These are phyloP conservation scores for Rhynchotus rufescens DNA, from an alignment of 2,797 vertebrate genomes.

Conservation along the genomic window DNA sequence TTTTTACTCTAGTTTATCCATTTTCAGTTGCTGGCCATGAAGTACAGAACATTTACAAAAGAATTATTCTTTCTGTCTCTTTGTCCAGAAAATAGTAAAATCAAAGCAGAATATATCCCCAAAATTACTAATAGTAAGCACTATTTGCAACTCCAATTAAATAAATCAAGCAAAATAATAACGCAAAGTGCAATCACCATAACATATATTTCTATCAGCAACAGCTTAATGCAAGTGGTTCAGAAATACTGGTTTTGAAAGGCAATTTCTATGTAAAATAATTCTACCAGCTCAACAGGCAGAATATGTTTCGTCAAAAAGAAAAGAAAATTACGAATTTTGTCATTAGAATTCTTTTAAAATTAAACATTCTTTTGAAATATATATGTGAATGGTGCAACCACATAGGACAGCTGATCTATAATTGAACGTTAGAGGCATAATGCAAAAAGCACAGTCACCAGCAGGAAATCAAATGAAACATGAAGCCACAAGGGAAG, in stretches of 20 bases:
- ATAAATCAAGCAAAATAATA: background rate
- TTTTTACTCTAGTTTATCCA: background rate
- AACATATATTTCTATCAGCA: background rate
- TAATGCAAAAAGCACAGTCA: background rate
- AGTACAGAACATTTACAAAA: background rate
- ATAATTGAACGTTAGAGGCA: background rate
- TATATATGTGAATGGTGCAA: background rate
- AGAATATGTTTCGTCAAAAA: background rate
- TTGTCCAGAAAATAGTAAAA: background rate
- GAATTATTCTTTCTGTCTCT: background rate
- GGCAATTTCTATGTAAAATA: background rate
- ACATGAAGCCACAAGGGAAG: background rate
- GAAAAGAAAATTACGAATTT: background rate
- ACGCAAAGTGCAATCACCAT: background rate
- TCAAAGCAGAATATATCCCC: background rate
- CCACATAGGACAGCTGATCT: background rate
- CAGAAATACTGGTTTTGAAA: background rate
- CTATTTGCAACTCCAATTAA: constrained; percentile 11
- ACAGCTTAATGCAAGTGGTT: background rate
- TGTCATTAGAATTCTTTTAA: background rate
- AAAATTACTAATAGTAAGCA: constrained; percentile 13
- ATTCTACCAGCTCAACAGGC: background rate
- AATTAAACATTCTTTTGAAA: background rate
- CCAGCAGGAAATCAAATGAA: background rate
- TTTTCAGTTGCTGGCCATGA: background rate